A percentile compares a stretch with the other conserved stretches of the same genome.
phyloP scores from a whole-genome alignment of 2,888 invertebrate species.

The Caenorhabditis angaria region DNA sequence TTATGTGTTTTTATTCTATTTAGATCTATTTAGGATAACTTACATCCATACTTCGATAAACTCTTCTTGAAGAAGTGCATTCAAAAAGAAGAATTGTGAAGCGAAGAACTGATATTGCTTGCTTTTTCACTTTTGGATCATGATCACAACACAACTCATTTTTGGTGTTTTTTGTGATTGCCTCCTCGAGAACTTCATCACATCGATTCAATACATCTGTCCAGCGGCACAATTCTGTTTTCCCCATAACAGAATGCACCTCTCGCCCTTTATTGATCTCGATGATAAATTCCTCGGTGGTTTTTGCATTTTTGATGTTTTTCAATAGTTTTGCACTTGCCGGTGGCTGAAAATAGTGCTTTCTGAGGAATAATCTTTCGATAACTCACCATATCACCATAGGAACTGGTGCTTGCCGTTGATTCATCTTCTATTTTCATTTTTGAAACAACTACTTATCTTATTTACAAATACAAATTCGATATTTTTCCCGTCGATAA shows the following conservation, averaged over 20 bases:
- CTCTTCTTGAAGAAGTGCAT: constrained; percentile 64
- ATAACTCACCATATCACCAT: constrained; percentile 8
- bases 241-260: constrained; percentile 47
- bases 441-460: background rate
- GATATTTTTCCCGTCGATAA: background rate
- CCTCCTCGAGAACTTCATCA: constrained; percentile 61
- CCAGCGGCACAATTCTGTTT: constrained; percentile 65
- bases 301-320: constrained; percentile 28
- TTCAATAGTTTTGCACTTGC: constrained; percentile 29
- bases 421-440: constrained; percentile 13
- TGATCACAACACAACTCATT: constrained; percentile 27
- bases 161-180: constrained; percentile 22
- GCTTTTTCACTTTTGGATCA: constrained; percentile 11
- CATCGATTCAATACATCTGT: constrained; percentile 62
- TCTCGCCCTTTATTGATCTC: constrained; percentile 45
- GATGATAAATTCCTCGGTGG: constrained; percentile 36
- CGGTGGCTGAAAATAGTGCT: constrained; percentile 21
- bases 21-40: constrained; percentile 5
- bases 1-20: too few relatives aligned
- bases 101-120: constrained; percentile 47
- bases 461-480: background rate
- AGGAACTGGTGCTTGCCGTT: constrained; percentile 1
- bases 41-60: constrained; percentile 64
- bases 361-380: background rate
- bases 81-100: constrained; percentile 68